These are phyloP conservation scores for Coremacera marginata DNA, from an alignment of 2,888 invertebrate species.

Conservation along the genomic window DNA sequence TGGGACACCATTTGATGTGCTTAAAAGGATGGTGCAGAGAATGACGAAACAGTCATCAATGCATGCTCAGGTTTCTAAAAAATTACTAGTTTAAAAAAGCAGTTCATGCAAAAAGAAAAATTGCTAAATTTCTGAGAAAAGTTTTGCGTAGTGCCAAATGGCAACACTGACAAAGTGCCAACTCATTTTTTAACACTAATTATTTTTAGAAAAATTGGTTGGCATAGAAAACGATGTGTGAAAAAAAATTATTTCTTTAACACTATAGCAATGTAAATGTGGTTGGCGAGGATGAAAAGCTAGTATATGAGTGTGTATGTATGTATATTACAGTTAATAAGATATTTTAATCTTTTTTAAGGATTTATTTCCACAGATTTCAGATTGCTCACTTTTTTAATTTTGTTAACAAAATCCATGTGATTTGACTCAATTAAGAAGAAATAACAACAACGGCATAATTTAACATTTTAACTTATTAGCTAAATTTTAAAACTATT, in stretches of 20 bases:
- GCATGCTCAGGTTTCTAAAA: constrained; percentile 19
- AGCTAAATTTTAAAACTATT: too few species aligned
- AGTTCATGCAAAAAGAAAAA: not conserved
- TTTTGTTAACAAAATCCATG: too few species aligned
- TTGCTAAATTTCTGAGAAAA: not conserved
- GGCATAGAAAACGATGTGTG: not conserved
- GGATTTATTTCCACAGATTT: too few species aligned
- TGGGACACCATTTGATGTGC: constrained; percentile 8
- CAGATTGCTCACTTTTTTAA: too few species aligned
- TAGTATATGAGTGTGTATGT: constrained; percentile 44
- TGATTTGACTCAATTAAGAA: too few species aligned
- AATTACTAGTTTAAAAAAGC: not conserved
- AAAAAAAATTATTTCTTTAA: constrained; percentile 4
- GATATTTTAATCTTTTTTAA: too few species aligned
- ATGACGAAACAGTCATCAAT: constrained; percentile 5
- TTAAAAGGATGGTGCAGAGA: not conserved
- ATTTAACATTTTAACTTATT: too few species aligned
- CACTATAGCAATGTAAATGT: not conserved
- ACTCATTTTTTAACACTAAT: constrained; percentile 7
- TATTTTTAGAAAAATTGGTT: not conserved
- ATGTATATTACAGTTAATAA: constrained; percentile 60
- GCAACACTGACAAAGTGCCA: constrained; percentile 20
- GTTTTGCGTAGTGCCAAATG: not conserved
- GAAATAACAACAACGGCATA: too few species aligned
- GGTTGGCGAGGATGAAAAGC: not conserved